These are phyloP conservation scores for Phthorimaea operculella DNA, from an alignment of 1,140 invertebrate species.

Conservation along the genomic window DNA sequence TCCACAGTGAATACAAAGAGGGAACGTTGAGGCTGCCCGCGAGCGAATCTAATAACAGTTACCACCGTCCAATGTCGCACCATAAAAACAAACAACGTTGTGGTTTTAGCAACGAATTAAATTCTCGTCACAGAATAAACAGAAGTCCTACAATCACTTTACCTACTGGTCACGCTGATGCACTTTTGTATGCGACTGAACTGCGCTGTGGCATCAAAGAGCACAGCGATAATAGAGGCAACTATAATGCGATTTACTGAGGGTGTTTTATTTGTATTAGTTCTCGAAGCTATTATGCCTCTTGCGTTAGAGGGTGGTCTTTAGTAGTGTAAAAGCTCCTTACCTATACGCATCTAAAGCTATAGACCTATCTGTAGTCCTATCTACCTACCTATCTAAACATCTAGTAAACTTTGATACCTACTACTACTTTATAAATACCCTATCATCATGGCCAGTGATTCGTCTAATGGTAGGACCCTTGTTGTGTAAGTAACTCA, in stretches of 20 bases:
- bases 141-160: neutral
- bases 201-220: conserved; percentile 28
- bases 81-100: conserved; percentile 45
- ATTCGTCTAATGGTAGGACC: too few relatives aligned
- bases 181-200: neutral
- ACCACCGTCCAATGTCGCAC: conserved; percentile 25
- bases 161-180: conserved; percentile 10
- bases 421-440: too few relatives aligned
- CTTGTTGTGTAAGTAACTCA: too few relatives aligned
- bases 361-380: too few relatives aligned
- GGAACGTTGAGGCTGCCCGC: conserved; percentile 15
- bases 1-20: conserved; percentile 16
- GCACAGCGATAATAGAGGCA: conserved; percentile 30
- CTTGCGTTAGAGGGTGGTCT: conserved; percentile 22
- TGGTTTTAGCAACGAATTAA: conserved; percentile 33
- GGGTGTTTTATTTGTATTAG: conserved; percentile 16
- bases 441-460: too few relatives aligned
- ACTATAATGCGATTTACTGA: conserved; percentile 48
- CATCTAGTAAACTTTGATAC: too few relatives aligned
- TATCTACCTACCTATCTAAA: too few relatives aligned
- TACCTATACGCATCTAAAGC: too few relatives aligned
- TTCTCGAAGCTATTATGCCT: conserved; percentile 43
- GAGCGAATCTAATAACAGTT: conserved; percentile 42
- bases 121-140: conserved; percentile 23
- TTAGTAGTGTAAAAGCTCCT: too few relatives aligned